phyloP scores from a whole-genome alignment of 2,797 vertebrate species.

The Masticophis lateralis region DNA sequence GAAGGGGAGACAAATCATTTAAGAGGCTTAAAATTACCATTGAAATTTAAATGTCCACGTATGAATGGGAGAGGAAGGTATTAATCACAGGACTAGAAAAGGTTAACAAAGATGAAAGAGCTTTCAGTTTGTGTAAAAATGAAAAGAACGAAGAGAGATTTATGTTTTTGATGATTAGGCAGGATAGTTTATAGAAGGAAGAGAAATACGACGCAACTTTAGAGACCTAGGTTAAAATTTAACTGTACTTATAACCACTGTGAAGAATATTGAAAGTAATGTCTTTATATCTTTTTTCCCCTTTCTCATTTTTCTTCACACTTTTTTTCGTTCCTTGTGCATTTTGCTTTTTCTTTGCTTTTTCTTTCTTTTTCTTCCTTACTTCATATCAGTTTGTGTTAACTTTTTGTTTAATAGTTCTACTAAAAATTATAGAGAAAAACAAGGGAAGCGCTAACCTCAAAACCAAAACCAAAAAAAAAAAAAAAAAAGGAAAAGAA shows the following conservation, averaged over 20 bases:
- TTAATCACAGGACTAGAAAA: constrained; percentile 45
- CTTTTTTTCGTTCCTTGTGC: neutral
- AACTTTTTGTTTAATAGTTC: neutral
- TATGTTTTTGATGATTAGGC: neutral
- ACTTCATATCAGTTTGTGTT: neutral
- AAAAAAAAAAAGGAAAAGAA: neutral
- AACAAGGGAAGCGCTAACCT: neutral
- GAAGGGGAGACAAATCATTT: constrained; percentile 20
- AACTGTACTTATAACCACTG: neutral
- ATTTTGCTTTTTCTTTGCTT: neutral
- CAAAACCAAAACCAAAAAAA: too few species aligned
- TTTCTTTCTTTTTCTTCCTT: neutral
- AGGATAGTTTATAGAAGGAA: neutral
- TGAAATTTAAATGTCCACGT: constrained; percentile 23
- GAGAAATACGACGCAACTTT: neutral
- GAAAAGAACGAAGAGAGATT: neutral
- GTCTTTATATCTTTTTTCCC: neutral
- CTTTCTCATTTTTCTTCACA: neutral
- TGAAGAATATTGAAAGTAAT: neutral
- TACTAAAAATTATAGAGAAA: neutral
- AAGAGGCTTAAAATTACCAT: constrained; percentile 60
- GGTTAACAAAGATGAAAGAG: neutral
- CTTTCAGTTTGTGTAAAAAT: neutral
- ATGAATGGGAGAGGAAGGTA: neutral
- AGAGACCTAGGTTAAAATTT: neutral